These are phyloP conservation scores for Archips crataeganus DNA, from an alignment of 2,888 invertebrate species.

Conservation along the genomic window DNA sequence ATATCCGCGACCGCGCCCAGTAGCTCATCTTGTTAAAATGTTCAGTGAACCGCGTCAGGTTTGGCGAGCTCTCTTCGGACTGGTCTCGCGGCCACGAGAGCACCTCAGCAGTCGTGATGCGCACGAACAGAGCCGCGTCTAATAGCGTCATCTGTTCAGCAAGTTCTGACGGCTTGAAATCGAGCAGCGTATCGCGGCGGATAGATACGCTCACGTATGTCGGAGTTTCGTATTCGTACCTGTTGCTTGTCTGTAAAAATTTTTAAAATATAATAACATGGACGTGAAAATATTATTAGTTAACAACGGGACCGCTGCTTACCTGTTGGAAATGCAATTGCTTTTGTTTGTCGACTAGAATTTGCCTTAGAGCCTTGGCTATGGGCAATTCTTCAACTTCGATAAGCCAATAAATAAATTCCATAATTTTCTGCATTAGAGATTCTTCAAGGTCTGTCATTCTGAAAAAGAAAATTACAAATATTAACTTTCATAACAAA, in stretches of 20 bases:
- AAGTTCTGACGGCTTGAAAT: slow-evolving; percentile 97
- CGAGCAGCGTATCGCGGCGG: slow-evolving; percentile 89
- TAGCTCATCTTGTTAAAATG: slow-evolving; percentile 99
- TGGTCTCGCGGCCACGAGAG: slow-evolving; percentile 99
- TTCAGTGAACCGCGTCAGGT: slow-evolving; percentile 98
- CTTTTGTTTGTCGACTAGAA: slow-evolving; percentile 94
- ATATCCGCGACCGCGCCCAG: slow-evolving; percentile 97
- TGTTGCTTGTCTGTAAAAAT: slow-evolving; percentile 65
- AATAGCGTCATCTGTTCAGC: slow-evolving; percentile 99
- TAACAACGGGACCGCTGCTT: slow-evolving; percentile 43
- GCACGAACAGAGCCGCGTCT: slow-evolving; percentile 97
- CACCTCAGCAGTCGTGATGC: slow-evolving; percentile 98
- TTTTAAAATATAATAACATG: background rate
- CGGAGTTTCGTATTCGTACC: slow-evolving; percentile 77
- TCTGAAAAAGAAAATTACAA: slow-evolving; percentile 72
- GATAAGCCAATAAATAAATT: slow-evolving; percentile 97
- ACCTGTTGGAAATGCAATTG: slow-evolving; percentile 82
- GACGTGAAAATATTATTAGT: background rate
- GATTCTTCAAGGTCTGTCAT: slow-evolving; percentile 93
- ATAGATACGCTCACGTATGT: slow-evolving; percentile 76
- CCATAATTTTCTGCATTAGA: slow-evolving; percentile 93
- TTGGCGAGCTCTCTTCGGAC: slow-evolving; percentile 98
- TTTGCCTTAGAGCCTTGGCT: slow-evolving; percentile 95
- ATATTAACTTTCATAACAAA: background rate
- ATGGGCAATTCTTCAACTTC: slow-evolving; percentile 96